phyloP scores from a whole-genome alignment of 2,797 vertebrate genomes.

The Melanotaenia maccullochi region DNA sequence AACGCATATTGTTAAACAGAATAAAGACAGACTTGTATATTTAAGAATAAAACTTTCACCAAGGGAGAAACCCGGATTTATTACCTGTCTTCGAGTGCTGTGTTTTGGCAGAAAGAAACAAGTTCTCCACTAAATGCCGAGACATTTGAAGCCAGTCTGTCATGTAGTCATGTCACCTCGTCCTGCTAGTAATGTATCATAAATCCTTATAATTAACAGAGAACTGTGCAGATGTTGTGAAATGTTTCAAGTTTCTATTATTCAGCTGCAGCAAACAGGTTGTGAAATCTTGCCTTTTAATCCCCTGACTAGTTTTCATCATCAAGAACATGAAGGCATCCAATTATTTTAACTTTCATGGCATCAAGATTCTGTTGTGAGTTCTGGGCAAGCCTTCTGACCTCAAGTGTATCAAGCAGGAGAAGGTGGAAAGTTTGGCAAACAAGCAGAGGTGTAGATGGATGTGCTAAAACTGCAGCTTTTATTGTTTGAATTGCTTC shows the following conservation, averaged over 20 bases:
- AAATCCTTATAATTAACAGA: conserved; percentile 6
- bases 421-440: conserved; percentile 50
- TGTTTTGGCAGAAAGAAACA: conserved; percentile 32
- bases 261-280: conserved; percentile 28
- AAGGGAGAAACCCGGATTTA: conserved; percentile 24
- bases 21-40: not conserved
- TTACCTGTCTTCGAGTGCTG: conserved; percentile 8
- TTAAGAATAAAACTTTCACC: conserved; percentile 26
- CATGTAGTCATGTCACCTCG: conserved; percentile 7
- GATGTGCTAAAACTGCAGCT: conserved; percentile 41
- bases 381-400: conserved; percentile 41
- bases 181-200: conserved; percentile 13
- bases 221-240: conserved; percentile 20
- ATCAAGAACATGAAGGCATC: conserved; percentile 34
- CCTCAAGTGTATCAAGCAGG: conserved; percentile 45
- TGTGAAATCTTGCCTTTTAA: conserved; percentile 37
- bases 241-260: conserved; percentile 24
- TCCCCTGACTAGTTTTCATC: conserved; percentile 39
- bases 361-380: conserved; percentile 41
- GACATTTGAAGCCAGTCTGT: conserved; percentile 7
- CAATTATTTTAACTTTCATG: conserved; percentile 51
- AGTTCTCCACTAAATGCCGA: conserved; percentile 10
- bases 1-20: not conserved
- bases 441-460: conserved; percentile 42
- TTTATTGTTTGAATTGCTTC: conserved; percentile 28